Evolutionary conservation across 2,888 invertebrate genomes (phyloP).

Genomic region (Coecobrya sp.): DNA sequence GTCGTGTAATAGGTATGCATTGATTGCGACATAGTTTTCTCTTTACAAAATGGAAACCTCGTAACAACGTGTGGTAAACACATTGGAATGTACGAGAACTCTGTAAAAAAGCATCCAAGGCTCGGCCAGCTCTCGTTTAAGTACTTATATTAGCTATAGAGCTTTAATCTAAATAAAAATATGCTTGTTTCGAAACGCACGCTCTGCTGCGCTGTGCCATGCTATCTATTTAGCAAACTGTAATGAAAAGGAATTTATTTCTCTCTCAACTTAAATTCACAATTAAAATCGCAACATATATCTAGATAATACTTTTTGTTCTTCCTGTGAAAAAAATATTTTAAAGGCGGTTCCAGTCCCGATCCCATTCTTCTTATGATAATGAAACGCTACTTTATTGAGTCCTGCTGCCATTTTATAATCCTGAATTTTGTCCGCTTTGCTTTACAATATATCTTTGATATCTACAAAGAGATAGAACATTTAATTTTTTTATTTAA

Average conservation of each 20-base stretch:
- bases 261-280: not conserved
- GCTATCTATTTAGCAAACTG: too few species aligned
- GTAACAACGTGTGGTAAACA: not conserved
- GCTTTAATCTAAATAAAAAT: not conserved
- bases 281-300: not conserved
- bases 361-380: too few species aligned
- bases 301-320: not conserved
- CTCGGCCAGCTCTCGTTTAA: not conserved
- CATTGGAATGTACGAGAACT: not conserved
- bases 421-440: too few species aligned
- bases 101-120: not conserved
- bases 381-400: too few species aligned
- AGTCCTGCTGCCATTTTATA: not conserved
- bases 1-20: not conserved
- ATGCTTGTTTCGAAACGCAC: slow-evolving; percentile 18
- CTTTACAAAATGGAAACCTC: slow-evolving; percentile 14
- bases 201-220: not conserved
- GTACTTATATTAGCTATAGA: not conserved
- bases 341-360: too few species aligned
- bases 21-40: slow-evolving; percentile 6
- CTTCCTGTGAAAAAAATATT: not conserved
- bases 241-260: too few species aligned
- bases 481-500: not conserved
- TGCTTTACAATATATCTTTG: slow-evolving; percentile 23
- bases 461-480: not conserved